Evolutionary conservation across 2,888 invertebrate species (phyloP), one percentile per base, ranked within the genome.

Genomic region (Caenorhabditis japonica): DNA sequence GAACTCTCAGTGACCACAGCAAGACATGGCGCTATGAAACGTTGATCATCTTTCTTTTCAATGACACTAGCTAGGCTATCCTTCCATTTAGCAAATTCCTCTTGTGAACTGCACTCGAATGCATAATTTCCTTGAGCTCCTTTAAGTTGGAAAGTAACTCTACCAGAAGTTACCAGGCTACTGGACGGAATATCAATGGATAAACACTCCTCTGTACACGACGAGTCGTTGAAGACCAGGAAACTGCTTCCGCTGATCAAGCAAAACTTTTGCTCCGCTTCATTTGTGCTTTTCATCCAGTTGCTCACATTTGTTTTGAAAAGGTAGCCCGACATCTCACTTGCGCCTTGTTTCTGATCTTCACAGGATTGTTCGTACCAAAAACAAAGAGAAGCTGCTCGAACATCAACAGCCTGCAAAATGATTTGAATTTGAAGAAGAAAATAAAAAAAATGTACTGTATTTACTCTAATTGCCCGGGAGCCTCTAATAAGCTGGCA

Each of bases 201-300:
- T n/a, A 43, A 17, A 25, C 74, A 69, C 19, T 76, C 77, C 12
- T 53, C 55, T 27, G 82, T 83, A 74, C 82, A 84, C 0, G 75
- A 75, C 13, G 84, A 83, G 61, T 85, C 83, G 13, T 72, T 52
- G 58, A 84, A 85, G 34, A 84, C 74, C 59, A 82, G 80, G 12
- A 85, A 72, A 23, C 77, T 81, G n/a, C 61, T 64, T n/a, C 81
- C 84, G 34, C 76, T 73, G 36, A 69, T 44, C 46, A 62, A 47
- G 49, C 68, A 74, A 19, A 27, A 74, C 25, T 58, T 62, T n/a
- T 74, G 74, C 10, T 74, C 61, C 4, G 62, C 43, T 10, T 68
- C 62, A 4, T 58, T 46, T 0, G 68, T 25, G 21, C 47, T 69
- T 39, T 69, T 74, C 34, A 74, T 59, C 74, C 74, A 74, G 4